A percentile compares a stretch with the other conserved stretches of the same genome.
Evolutionary conservation across 1,140 invertebrate genomes (phyloP).

Genomic region (Onthophagus taurus): DNA sequence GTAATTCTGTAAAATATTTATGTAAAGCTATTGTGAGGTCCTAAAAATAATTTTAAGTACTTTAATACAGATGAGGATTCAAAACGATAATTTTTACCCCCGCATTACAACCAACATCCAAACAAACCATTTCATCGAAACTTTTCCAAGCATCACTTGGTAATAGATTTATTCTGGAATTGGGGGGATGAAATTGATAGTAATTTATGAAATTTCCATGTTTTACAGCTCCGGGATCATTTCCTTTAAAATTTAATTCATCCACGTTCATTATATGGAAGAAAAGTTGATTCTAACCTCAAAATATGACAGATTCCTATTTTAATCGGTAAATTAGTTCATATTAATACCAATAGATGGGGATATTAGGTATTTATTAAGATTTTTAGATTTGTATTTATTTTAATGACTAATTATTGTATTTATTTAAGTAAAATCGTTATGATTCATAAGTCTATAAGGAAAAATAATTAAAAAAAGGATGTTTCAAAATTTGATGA

Average conservation of each 20-base stretch:
- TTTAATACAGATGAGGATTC: neutral
- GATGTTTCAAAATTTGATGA: too few species aligned
- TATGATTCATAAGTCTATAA: too few species aligned
- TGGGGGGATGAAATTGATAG: slow-evolving; percentile 66
- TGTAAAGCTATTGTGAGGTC: slow-evolving; percentile 53
- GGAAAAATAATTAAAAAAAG: too few species aligned
- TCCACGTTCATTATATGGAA: too few species aligned
- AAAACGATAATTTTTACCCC: slow-evolving; percentile 42
- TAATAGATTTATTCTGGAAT: slow-evolving; percentile 54
- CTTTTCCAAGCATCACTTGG: slow-evolving; percentile 48
- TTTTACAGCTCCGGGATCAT: slow-evolving; percentile 63
- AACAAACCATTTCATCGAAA: slow-evolving; percentile 40
- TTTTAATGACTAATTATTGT: too few species aligned
- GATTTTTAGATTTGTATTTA: too few species aligned
- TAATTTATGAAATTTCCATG: slow-evolving; percentile 81
- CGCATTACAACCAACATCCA: slow-evolving; percentile 74
- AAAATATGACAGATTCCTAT: too few species aligned
- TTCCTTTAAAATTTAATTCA: slow-evolving; percentile 34
- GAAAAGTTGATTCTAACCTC: too few species aligned
- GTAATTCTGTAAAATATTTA: slow-evolving; percentile 42
- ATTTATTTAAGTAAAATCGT: too few species aligned
- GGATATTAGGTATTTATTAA: too few species aligned
- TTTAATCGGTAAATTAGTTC: too few species aligned
- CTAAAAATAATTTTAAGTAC: slow-evolving; percentile 29
- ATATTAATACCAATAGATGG: too few species aligned